A percentile compares a stretch with the other conserved stretches of the same genome.
These are phyloP conservation scores for Mamestra brassicae DNA, from an alignment of 2,888 invertebrate genomes.

Conservation along the genomic window DNA sequence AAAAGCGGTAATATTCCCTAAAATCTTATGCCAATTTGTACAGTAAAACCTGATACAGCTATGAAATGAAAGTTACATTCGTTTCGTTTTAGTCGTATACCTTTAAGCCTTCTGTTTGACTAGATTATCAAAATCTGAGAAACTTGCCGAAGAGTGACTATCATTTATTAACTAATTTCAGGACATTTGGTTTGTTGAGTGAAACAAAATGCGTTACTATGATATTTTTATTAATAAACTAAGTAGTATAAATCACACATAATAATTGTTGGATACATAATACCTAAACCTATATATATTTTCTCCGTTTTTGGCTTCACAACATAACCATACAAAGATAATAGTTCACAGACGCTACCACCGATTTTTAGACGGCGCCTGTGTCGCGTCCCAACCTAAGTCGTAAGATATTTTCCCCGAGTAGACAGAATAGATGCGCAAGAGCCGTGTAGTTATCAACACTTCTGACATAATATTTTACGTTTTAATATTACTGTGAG, in stretches of 20 bases:
- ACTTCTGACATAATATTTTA: conserved; percentile 47
- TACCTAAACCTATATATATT: conserved; percentile 43
- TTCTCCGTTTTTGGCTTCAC: conserved; percentile 43
- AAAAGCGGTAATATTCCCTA: too few species aligned
- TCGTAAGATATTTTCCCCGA: conserved; percentile 45
- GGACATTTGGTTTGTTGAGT: too few species aligned
- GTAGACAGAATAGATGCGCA: conserved; percentile 48
- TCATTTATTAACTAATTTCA: too few species aligned
- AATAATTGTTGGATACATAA: conserved; percentile 44
- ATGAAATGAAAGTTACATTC: too few species aligned
- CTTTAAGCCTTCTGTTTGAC: too few species aligned
- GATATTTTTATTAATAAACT: conserved; percentile 5
- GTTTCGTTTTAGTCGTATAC: too few species aligned
- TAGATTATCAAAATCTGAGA: too few species aligned
- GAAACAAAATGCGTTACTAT: too few species aligned
- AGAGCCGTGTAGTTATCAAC: conserved; percentile 48
- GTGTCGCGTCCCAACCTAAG: conserved; percentile 40
- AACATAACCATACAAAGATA: conserved; percentile 42
- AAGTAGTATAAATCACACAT: conserved; percentile 44
- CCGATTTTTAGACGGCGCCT: conserved; percentile 46
- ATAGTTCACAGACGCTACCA: conserved; percentile 46
- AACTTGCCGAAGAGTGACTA: too few species aligned
- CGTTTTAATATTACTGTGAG: conserved; percentile 48
- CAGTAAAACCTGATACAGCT: too few species aligned
- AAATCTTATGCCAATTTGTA: too few species aligned